phyloP scores from a whole-genome alignment of 2,797 vertebrate species.

The Megaceryle alcyon region DNA sequence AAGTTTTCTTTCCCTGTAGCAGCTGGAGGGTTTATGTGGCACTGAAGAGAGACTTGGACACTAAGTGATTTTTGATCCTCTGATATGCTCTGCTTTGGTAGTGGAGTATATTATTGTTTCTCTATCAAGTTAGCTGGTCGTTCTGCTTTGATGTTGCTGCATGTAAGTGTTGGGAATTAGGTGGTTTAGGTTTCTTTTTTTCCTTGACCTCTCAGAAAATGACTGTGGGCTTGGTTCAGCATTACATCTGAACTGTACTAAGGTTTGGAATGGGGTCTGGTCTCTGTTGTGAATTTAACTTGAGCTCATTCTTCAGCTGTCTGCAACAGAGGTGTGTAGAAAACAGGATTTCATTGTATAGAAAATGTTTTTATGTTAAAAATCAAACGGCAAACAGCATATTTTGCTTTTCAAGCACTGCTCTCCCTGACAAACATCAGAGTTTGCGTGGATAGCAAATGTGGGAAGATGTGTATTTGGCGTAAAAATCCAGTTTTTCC shows the following conservation, averaged over 20 bases:
- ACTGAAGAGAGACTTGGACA: neutral
- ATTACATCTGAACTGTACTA: neutral
- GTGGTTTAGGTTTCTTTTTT: neutral
- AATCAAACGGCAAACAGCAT: neutral
- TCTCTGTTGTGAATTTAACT: neutral
- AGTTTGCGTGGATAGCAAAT: neutral
- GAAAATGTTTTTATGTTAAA: neutral
- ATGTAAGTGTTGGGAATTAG: neutral
- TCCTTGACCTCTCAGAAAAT: neutral
- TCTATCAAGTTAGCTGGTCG: neutral
- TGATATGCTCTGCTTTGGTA: constrained; percentile 35
- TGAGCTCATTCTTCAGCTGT: neutral
- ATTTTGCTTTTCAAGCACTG: neutral
- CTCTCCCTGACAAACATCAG: neutral
- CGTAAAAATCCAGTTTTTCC: neutral
- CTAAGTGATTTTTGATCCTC: constrained; percentile 32
- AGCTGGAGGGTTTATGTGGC: neutral
- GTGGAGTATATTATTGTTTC: neutral
- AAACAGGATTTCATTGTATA: neutral
- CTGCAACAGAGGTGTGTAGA: neutral
- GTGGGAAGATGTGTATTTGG: neutral
- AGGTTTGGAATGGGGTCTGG: neutral
- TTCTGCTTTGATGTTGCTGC: constrained; percentile 3
- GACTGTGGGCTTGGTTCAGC: neutral
- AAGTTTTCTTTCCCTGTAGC: neutral